Evolutionary conservation across 2,113 vertebrate genomes (phyloP), one percentile per base, ranked within the genome.

Genomic region (Pelmatolapia mariae): DNA sequence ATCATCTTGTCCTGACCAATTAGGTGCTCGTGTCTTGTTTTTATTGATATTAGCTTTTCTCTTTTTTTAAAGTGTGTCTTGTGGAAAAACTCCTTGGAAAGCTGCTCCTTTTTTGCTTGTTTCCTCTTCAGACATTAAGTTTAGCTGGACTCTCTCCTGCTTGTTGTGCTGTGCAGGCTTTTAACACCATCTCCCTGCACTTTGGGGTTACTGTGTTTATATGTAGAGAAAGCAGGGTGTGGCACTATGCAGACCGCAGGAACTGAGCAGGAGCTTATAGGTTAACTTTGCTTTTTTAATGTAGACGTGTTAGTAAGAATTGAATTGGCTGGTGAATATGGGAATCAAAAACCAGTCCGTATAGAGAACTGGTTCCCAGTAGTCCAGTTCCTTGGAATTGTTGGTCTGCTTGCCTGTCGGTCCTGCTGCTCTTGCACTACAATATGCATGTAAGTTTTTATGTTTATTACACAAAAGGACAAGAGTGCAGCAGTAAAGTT

Each of bases 371-470:
- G 31, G 59, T 63, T 63, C 59, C 2, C 59, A 36, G 59, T 63
- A 36, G 10, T 66, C 61, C 31, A 66, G 31, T n/a, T 66, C 0
- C 61, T 66, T 66, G 61, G 31, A 0, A 63, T 36, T 63, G 59
- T 36, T 63, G 31, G 18, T 63, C 31, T 66, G 61, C 31, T 66
- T 36, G 31, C 61, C 61, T n/a, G 61, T 36, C 5, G 2, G 18
- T 66, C 61, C 61, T 66, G 31, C 18, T 66, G 18, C 18, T 36
- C 4, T 63, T 63, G 31, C 18, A 36, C 31, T 36, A 66, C 31
- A 66, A n/a, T 66, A 36, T 36, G 18, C 1, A 0, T n/a, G 31
- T 38, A 36, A 0, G 9, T 66, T n/a, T 66, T 66, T 66, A 36
- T 66, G 18, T 66, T 66, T 66, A n/a, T 66, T 66, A 66, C 61